These are phyloP conservation scores for Scomberomorus guttatus DNA, from an alignment of 2,797 vertebrate genomes.

Conservation along the genomic window DNA sequence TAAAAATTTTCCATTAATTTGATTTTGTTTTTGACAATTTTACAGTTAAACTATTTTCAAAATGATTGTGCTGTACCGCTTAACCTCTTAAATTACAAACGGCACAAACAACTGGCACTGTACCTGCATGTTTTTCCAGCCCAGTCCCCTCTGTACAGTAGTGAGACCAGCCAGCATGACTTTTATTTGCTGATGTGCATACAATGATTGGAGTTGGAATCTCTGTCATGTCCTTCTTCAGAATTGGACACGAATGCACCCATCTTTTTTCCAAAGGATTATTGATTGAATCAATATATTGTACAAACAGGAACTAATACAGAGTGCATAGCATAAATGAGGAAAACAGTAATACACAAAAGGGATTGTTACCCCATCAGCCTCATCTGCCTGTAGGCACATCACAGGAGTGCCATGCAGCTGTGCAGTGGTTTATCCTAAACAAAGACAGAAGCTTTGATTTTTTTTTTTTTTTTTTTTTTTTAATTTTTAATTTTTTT, in stretches of 20 bases:
- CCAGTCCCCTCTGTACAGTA: background rate
- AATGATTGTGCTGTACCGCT: background rate
- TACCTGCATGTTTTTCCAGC: background rate
- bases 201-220: constrained; percentile 15
- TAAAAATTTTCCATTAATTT: background rate
- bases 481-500: constrained; percentile 13
- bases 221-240: background rate
- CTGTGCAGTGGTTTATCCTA: constrained; percentile 10
- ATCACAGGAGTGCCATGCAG: constrained; percentile 14
- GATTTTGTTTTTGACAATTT: background rate
- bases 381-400: background rate
- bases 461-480: background rate
- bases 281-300: background rate
- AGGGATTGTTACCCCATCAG: background rate
- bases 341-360: background rate
- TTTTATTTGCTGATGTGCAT: constrained; percentile 10
- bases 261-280: background rate
- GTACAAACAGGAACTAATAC: background rate
- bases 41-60: background rate
- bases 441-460: constrained; percentile 32
- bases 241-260: background rate
- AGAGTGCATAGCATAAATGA: background rate
- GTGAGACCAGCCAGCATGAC: background rate
- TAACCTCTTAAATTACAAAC: background rate
- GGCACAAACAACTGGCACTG: background rate